Evolutionary conservation across 2,888 invertebrate species (phyloP), one percentile per base, ranked within the genome.

Genomic region (Tenthredo mesomela): DNA sequence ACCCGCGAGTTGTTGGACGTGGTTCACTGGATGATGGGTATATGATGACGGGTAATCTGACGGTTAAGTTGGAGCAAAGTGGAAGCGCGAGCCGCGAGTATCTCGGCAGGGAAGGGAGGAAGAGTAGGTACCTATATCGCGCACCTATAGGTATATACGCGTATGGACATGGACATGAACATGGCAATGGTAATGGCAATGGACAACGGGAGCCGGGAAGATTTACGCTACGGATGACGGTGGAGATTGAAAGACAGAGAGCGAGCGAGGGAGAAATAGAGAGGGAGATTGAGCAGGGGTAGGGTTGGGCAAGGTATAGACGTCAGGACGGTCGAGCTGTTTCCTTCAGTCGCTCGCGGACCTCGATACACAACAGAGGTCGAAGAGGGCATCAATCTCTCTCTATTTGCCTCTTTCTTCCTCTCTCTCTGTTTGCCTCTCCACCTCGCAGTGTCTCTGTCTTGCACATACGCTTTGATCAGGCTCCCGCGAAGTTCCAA

Each of bases 271-370:
- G 82, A 82, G 65, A 67, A 47, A 82, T 65, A 82, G 82, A 82
- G 82, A 80, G 80, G 80, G 80, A 80, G 80, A 80, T 80, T 21
- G 82, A 82, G 82, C 70, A 67, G 67, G 82, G 82, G 82, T 65
- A 67, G 67, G 82, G 82, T 29, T 25, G 25, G 82, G 47, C 43
- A 82, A 82, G 67, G 82, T 82, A 82, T 82, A 82, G 82, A 82
- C 82, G 67, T 82, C 67, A 47, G 70, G 29, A 43, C 82, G 47
- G 82, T 50, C 82, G 80, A 80, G 82, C 82, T 70, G 82, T 65
- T 82, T 67, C 67, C 82, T 82, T 70, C 82, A 82, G 82, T 82
- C 82, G 82, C 47, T 82, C 82, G 82, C 70, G 70, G 82, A 82
- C 82, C 82, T 82, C 82, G 82, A 67, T 47, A 67, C 82, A 67